Evolutionary conservation across 2,888 invertebrate genomes (phyloP), one percentile per base, ranked within the genome.

Genomic region (Brachypalpus laphriformis): DNA sequence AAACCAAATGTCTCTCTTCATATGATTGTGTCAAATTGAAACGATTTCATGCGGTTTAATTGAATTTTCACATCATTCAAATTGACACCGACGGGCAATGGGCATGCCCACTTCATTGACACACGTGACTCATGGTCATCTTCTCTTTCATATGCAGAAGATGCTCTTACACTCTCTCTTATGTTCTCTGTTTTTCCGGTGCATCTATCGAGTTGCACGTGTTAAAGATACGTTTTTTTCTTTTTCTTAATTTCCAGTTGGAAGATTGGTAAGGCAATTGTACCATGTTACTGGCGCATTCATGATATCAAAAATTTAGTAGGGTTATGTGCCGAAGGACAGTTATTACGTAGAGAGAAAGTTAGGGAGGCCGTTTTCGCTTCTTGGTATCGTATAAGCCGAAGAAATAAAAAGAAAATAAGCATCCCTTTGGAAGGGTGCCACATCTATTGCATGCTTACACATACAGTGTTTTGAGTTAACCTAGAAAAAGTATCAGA

Each of bases 21-120:
- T 22, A 34, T 47, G 31, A 72, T n/a, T n/a, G n/a, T n/a, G n/a
- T n/a, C 3, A 49, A 51, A 34, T 61, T 28, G 4, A 57, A 77
- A 65, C 56, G 42, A 61, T 74, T 68, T 78, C 9, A 74, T 83
- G 83, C 80, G 74, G 83, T 74, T 80, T 80, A 78, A 75, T 83
- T 75, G 71, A 83, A 83, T 74, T 74, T 83, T 70, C 74, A 31
- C 70, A 63, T 42, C 72, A 25, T 65, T 63, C 9, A 28, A 74
- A 70, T 51, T 70, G 65, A 70, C 83, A 70, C 71, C 57, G 16
- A 20, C 72, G 40, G 40, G 40, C 51, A 83, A 63, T 57, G 83
- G 28, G 80, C 83, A 83, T 83, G 83, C 83, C 70, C 83, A 57
- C 47, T 74, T 42, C 74, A 63, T 40, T 51, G 45, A 45, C 20